Evolutionary conservation across 2,797 vertebrate genomes (phyloP).

Genomic region (Macropus fuliginosus): DNA sequence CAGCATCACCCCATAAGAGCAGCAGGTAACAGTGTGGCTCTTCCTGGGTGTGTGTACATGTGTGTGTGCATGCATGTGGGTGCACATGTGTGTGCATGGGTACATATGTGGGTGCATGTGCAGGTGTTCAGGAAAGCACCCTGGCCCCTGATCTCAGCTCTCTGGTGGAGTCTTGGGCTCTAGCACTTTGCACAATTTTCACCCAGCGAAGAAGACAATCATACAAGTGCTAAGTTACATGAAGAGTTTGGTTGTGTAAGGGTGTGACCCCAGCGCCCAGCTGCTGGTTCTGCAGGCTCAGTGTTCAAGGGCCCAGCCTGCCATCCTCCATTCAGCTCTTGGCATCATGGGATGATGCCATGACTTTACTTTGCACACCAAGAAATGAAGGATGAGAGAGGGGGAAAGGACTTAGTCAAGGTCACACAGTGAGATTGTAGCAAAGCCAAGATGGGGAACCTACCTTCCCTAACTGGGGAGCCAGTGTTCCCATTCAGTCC

Average conservation of each 20-base stretch:
- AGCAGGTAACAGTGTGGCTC: not conserved
- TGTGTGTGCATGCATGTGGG: not conserved
- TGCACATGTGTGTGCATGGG: not conserved
- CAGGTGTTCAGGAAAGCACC: not conserved
- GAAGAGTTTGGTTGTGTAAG: not conserved
- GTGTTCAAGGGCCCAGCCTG: too few species aligned
- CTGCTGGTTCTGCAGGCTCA: too few species aligned
- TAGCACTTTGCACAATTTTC: not conserved
- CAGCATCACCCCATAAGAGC: not conserved
- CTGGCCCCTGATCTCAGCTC: not conserved
- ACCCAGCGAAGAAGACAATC: not conserved
- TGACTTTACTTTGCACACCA: conserved; percentile 18
- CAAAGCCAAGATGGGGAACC: conserved; percentile 7
- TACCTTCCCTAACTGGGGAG: conserved; percentile 8
- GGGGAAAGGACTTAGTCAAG: conserved; percentile 5
- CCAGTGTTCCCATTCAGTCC: not conserved
- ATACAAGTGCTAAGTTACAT: not conserved
- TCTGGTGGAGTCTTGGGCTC: too few species aligned
- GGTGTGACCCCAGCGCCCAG: not conserved
- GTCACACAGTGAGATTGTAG: conserved; percentile 5
- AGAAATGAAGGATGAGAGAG: conserved; percentile 36
- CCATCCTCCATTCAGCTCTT: not conserved
- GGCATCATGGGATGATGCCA: not conserved
- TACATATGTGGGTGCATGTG: not conserved
- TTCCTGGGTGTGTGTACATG: too few species aligned